Evolutionary conservation across 2,888 invertebrate genomes (phyloP).

Genomic region (Sepiola atlantica): DNA sequence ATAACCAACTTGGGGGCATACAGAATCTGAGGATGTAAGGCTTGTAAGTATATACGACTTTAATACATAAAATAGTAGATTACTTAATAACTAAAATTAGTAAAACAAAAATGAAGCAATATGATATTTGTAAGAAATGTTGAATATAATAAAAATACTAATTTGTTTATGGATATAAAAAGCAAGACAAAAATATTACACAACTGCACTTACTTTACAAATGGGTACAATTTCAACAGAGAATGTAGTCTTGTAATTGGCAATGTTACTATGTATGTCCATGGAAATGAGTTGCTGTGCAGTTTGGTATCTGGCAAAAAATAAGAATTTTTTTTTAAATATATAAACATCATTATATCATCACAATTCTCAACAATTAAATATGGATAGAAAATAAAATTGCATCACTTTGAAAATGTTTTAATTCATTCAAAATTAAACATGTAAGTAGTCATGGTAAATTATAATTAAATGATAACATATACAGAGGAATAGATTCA

Average conservation of each 20-base stretch:
- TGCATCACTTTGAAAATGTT: too few species aligned
- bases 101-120: background rate
- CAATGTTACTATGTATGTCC: conserved; percentile 95
- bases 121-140: background rate
- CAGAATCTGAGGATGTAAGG: too few species aligned
- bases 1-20: too few species aligned
- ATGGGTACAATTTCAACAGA: conserved; percentile 96
- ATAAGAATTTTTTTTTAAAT: background rate
- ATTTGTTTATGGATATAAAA: background rate
- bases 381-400: background rate
- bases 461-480: too few species aligned
- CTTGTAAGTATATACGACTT: too few species aligned
- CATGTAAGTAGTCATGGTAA: too few species aligned
- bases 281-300: conserved; percentile 97
- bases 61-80: too few species aligned
- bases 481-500: too few species aligned
- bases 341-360: background rate
- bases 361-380: background rate
- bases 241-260: conserved; percentile 94
- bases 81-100: too few species aligned
- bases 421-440: too few species aligned
- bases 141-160: background rate
- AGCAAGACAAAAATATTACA: background rate
- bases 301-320: conserved; percentile 81
- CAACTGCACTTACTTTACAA: conserved; percentile 87